These are phyloP conservation scores for Chitala chitala DNA, from an alignment of 2,113 vertebrate genomes.

Conservation along the genomic window DNA sequence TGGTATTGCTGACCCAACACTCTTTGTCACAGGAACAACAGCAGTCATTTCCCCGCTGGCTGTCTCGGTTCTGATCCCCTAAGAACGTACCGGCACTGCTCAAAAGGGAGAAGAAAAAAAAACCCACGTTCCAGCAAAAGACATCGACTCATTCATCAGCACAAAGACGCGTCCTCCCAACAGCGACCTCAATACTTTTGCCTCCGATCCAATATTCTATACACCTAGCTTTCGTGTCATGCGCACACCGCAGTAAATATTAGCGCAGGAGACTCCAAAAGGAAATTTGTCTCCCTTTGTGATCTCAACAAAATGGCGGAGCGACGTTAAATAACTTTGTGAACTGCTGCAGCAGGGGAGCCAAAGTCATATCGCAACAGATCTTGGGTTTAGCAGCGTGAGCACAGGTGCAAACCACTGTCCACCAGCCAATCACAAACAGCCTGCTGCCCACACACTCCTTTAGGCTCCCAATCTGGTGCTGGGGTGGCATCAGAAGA, in stretches of 20 bases:
- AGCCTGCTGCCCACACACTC: too few relatives aligned
- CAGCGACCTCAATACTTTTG: conserved; percentile 13
- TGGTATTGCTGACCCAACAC: background rate
- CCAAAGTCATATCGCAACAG: conserved; percentile 8
- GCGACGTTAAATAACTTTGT: background rate
- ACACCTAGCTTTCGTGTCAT: background rate
- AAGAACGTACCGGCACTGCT: background rate
- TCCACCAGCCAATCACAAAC: too few relatives aligned
- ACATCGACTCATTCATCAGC: background rate
- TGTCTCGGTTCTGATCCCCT: background rate
- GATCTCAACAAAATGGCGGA: background rate
- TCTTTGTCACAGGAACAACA: background rate
- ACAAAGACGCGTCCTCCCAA: background rate
- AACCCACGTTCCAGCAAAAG: background rate
- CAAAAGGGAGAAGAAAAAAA: conserved; percentile 8
- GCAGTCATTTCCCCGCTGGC: conserved; percentile 8
- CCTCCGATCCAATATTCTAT: background rate
- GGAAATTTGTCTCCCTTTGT: background rate
- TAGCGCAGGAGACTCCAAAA: background rate
- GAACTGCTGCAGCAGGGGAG: background rate
- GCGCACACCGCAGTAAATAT: background rate
- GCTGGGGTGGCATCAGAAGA: too few relatives aligned
- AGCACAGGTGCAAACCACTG: background rate
- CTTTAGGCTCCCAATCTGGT: too few relatives aligned
- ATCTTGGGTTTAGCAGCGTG: background rate